Percentiles rank a stretch among this genome's conserved stretches.
Conservation (phyloP, 2,888 invertebrate genomes). For the Zhuqinia jingwanae region DNA sequence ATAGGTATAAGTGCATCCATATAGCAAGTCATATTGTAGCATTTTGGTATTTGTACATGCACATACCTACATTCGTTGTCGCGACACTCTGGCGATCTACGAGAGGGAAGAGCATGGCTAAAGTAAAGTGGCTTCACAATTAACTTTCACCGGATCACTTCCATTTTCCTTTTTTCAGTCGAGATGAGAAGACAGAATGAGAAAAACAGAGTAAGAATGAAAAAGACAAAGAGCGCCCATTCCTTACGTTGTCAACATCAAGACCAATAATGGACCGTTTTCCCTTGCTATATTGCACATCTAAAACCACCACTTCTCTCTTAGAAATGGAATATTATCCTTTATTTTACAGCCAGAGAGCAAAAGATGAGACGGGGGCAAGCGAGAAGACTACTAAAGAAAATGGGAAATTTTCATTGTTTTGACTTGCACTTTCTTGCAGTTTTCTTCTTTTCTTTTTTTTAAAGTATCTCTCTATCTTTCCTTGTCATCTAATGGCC, state of each 20-base stretch:
- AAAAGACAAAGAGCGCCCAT: constrained; percentile 71
- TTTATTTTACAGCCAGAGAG: constrained; percentile 26
- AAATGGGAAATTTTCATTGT: constrained; percentile 48
- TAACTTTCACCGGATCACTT: constrained; percentile 73
- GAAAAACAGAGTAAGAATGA: constrained; percentile 63
- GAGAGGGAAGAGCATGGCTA: constrained; percentile 41
- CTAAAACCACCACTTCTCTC: constrained; percentile 34
- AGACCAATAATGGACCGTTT: constrained; percentile 73
- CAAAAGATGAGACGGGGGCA: constrained; percentile 13
- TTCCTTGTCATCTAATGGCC: constrained; percentile 51
- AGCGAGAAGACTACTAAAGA: constrained; percentile 26
- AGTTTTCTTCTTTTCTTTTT: constrained; percentile 31
- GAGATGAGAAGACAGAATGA: constrained; percentile 1
- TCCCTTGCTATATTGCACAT: constrained; percentile 47
- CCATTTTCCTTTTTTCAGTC: constrained; percentile 62
- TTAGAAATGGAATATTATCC: constrained; percentile 45
- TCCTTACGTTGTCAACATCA: constrained; percentile 71
- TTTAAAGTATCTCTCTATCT: constrained; percentile 48
- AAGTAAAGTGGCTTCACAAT: constrained; percentile 70
- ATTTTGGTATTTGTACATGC: constrained; percentile 20
- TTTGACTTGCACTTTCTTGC: constrained; percentile 51
- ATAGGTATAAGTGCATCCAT: too few relatives aligned
- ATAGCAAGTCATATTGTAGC: constrained; percentile 1
- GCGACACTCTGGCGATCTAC: constrained; percentile 55
- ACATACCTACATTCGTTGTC: constrained; percentile 45